Conservation (phyloP, 2,113 vertebrate species). For the Ciconia stormi region DNA sequence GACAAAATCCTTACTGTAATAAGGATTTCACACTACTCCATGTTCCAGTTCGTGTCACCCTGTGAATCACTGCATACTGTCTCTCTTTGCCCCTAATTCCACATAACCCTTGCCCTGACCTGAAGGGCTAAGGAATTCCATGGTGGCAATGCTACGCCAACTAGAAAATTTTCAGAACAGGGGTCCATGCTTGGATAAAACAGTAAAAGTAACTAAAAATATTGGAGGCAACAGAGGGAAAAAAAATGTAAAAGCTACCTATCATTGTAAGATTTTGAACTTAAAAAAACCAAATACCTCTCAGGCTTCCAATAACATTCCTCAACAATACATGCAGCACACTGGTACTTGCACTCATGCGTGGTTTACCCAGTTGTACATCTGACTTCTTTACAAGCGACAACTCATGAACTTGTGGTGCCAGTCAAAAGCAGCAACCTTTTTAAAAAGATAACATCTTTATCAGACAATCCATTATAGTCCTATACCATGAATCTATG, state of each 20-base stretch:
- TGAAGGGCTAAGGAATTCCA: neutral
- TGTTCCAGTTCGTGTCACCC: neutral
- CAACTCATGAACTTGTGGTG: neutral
- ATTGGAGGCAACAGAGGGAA: neutral
- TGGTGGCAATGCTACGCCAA: neutral
- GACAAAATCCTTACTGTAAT: neutral
- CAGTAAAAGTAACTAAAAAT: neutral
- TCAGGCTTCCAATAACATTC: neutral
- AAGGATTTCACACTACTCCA: neutral
- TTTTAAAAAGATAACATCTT: neutral
- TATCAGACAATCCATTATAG: neutral
- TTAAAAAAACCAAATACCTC: neutral
- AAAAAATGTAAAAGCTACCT: neutral
- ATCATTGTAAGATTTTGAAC: neutral
- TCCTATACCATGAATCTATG: neutral
- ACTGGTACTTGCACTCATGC: neutral
- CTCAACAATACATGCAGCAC: neutral
- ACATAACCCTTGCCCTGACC: neutral
- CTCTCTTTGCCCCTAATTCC: accelerated
- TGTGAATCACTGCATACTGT: accelerated
- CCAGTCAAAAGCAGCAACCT: neutral
- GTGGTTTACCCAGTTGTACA: neutral
- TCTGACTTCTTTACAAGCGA: neutral
- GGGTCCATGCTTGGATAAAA: neutral
- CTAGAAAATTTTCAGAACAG: neutral